phyloP scores from a whole-genome alignment of 2,113 vertebrate genomes.

The Erythrolamprus reginae region DNA sequence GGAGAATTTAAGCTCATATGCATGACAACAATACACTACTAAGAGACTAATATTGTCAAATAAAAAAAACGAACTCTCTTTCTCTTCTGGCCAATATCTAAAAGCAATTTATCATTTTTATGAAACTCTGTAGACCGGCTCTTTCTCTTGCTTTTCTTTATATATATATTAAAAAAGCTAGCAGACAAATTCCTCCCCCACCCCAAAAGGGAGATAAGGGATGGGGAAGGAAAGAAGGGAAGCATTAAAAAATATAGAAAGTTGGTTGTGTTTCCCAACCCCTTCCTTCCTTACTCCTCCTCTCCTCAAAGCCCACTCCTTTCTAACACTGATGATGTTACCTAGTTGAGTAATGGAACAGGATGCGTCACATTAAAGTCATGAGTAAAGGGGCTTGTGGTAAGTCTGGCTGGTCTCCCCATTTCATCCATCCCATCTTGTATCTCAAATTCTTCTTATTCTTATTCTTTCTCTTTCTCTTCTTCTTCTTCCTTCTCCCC shows the following conservation, averaged over 20 bases:
- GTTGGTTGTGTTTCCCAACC: background rate
- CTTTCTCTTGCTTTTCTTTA: conserved; percentile 3
- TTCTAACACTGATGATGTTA: too few species aligned
- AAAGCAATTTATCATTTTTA: conserved; percentile 59
- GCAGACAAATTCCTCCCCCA: background rate
- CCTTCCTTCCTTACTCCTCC: too few species aligned
- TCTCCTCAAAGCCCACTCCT: too few species aligned
- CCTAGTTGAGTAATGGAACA: too few species aligned
- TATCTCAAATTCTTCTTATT: background rate
- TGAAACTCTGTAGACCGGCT: conserved; percentile 39
- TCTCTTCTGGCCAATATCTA: conserved; percentile 49
- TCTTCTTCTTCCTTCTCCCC: background rate
- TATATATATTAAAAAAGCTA: background rate
- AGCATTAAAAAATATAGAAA: background rate
- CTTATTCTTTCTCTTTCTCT: background rate
- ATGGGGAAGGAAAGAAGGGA: conserved; percentile 5
- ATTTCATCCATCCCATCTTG: background rate
- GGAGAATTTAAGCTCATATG: conserved; percentile 41
- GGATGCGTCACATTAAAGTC: conserved; percentile 89
- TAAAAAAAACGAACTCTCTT: conserved; percentile 26
- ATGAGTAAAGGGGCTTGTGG: conserved; percentile 88
- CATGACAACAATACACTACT: conserved; percentile 28
- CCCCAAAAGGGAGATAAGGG: conserved; percentile 9
- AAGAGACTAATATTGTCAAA: conserved; percentile 46
- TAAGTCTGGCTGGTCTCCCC: conserved; percentile 68